Percentiles rank a stretch among this genome's conserved stretches.
Conservation (phyloP, 2,113 vertebrate species). For the Cebidichthys violaceus region DNA sequence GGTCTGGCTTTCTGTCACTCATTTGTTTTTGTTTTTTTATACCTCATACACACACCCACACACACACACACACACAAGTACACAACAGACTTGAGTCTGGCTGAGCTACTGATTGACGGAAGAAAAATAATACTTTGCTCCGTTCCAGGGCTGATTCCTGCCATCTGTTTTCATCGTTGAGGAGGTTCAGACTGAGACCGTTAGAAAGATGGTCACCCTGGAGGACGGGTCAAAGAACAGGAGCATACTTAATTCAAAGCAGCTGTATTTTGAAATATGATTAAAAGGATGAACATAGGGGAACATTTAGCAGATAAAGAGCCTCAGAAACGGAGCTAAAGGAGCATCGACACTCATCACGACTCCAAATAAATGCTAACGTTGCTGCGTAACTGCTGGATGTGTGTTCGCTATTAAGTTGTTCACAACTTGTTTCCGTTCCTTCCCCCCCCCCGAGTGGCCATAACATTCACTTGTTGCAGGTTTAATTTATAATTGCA, state of each 20-base stretch:
- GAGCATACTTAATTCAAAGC: conserved; percentile 1
- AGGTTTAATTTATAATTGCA: neutral
- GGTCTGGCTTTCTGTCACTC: conserved; percentile 36
- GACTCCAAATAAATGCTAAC: neutral
- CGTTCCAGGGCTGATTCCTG: conserved; percentile 8
- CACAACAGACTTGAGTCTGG: conserved; percentile 4
- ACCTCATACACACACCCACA: conserved; percentile 20
- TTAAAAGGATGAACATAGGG: neutral
- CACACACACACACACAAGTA: neutral
- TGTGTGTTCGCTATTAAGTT: neutral
- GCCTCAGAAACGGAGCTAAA: neutral
- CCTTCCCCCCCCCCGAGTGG: too few relatives aligned
- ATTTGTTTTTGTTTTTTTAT: conserved; percentile 9
- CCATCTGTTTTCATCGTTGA: conserved; percentile 15
- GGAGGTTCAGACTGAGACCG: neutral
- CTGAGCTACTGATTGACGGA: conserved; percentile 39
- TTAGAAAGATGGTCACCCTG: neutral
- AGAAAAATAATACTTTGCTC: conserved; percentile 13
- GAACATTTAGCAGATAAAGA: neutral
- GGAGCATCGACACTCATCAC: neutral
- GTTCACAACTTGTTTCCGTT: neutral
- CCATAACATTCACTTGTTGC: neutral
- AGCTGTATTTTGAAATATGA: neutral
- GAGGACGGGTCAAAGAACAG: neutral
- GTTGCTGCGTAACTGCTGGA: neutral